Evolutionary conservation across 1,140 invertebrate genomes (phyloP).

Genomic region (Anadara kagoshimensis): DNA sequence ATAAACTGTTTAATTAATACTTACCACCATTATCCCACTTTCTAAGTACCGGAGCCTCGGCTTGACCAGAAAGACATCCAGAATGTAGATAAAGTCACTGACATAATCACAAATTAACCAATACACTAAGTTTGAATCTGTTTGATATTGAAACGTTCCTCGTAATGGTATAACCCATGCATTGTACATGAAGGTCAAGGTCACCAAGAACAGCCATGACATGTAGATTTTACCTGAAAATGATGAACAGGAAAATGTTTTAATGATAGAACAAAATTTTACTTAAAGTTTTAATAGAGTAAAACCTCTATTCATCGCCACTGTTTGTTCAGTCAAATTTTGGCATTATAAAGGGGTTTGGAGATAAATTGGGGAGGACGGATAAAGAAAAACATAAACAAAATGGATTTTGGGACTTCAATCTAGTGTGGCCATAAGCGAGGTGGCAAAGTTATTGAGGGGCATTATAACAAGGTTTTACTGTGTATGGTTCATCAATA

Average conservation of each 20-base stretch:
- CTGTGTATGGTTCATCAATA: too few species aligned
- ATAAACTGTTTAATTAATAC: background rate
- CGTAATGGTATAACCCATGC: constrained; percentile 89
- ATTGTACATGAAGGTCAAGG: constrained; percentile 89
- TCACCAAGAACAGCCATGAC: constrained; percentile 87
- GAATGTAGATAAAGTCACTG: constrained; percentile 87
- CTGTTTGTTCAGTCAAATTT: too few species aligned
- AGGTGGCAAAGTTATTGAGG: too few species aligned
- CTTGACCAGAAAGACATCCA: constrained; percentile 90
- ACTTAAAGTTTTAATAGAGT: too few species aligned
- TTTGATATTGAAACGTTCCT: constrained; percentile 80
- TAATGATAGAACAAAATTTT: background rate
- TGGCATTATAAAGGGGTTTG: too few species aligned
- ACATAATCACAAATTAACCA: constrained; percentile 89
- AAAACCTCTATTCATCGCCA: too few species aligned
- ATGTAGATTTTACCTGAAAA: constrained; percentile 79
- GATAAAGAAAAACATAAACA: too few species aligned
- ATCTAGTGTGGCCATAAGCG: too few species aligned
- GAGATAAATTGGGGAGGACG: too few species aligned
- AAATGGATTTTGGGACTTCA: too few species aligned
- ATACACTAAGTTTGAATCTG: constrained; percentile 55
- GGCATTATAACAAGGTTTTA: too few species aligned
- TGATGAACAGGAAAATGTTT: background rate
- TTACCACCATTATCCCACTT: constrained; percentile 70
- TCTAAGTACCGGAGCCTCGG: constrained; percentile 76